Percentiles rank a stretch among this genome's conserved stretches.
Evolutionary conservation across 2,113 vertebrate species (phyloP).

Genomic region (Microcebus jonahi): DNA sequence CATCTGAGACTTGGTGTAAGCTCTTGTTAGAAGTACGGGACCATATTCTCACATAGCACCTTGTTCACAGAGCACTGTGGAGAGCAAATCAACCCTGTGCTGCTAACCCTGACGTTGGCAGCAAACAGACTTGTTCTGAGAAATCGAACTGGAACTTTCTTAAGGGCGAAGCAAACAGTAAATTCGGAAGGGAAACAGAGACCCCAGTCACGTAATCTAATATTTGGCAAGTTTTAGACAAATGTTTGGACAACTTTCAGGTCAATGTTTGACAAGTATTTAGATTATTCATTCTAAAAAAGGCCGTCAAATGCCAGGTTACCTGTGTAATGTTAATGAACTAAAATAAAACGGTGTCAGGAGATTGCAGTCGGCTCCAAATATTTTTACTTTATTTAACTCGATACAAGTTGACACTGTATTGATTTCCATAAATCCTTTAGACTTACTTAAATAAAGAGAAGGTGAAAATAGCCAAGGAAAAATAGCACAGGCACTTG

Average conservation of each 20-base stretch:
- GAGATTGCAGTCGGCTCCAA: neutral
- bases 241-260: neutral
- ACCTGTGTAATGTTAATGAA: neutral
- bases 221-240: neutral
- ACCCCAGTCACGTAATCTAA: neutral
- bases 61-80: neutral
- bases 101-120: neutral
- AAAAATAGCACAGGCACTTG: neutral
- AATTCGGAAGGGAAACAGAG: neutral
- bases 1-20: neutral
- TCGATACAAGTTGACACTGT: neutral
- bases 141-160: neutral
- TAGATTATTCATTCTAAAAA: neutral
- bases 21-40: accelerated
- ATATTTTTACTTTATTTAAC: neutral
- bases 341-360: neutral
- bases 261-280: neutral
- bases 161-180: neutral
- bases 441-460: neutral
- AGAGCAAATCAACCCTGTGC: no score
- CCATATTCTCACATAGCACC: neutral
- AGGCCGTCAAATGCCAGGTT: neutral
- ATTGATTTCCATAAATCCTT: neutral
- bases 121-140: neutral
- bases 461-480: neutral